Evolutionary conservation across 2,888 invertebrate species (phyloP).

Genomic region (Dynastes maya): DNA sequence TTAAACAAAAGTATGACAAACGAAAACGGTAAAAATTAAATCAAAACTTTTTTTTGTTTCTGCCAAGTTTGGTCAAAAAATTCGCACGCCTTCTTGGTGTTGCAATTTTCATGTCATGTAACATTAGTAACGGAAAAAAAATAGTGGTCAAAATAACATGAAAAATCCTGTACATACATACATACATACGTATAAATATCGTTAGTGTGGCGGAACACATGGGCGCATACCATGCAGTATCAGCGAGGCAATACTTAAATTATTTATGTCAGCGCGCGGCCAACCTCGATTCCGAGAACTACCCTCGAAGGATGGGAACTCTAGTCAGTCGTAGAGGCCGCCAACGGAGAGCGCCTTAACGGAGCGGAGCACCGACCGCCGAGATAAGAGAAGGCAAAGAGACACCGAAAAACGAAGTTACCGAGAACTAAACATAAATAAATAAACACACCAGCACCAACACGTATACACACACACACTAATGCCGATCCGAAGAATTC

Average conservation of each 20-base stretch:
- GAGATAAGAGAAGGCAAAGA: conserved; percentile 18
- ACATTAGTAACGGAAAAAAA: too few relatives aligned
- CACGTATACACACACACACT: not conserved
- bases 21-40: too few relatives aligned
- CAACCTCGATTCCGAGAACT: conserved; percentile 45
- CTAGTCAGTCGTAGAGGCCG: conserved; percentile 6
- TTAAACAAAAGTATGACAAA: too few relatives aligned
- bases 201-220: not conserved
- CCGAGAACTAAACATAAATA: conserved; percentile 15
- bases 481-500: not conserved
- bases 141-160: too few relatives aligned
- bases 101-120: too few relatives aligned
- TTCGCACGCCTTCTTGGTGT: too few relatives aligned
- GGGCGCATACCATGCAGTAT: not conserved
- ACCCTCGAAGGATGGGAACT: conserved; percentile 38
- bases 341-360: conserved; percentile 11
- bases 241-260: not conserved
- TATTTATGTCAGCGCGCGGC: conserved; percentile 15
- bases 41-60: too few relatives aligned
- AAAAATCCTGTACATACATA: too few relatives aligned
- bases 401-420: conserved; percentile 8
- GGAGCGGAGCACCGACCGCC: not conserved
- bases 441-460: not conserved
- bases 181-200: too few relatives aligned
- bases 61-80: too few relatives aligned